Evolutionary conservation across 64 coral and sea anemone species (phyloP), one percentile per base, ranked within the genome.

Genomic region (Astreopora myriophthalma): DNA sequence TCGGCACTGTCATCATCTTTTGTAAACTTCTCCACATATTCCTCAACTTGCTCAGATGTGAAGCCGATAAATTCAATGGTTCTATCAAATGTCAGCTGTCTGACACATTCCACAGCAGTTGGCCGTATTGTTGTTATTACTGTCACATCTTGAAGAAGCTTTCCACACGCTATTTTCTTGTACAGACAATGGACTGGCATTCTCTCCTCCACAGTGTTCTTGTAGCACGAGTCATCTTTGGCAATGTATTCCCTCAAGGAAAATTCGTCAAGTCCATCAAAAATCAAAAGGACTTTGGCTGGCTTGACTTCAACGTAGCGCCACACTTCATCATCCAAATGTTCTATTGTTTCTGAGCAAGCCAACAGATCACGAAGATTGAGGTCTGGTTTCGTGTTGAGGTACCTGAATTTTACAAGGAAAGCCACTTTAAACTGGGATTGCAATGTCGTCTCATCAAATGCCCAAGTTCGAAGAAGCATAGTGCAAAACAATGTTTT

Each of bases 241-340:
- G 79, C 38, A 22, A 83, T 83, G 2, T 61, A 16, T 62, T 3
- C 2, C 34, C 23, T 83, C 5, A 13, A 4, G 16, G 28, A 32
- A 83, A 42, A 94, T 80, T 94, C 92, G 42, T 94, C 92, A 58
- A 94, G 26, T 58, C 92, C 92, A 61, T 94, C 92, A 58, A 94
- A 40, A 49, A 87, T 46, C 27, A 94, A 82, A 32, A 94, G 34
- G 20, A 88, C 73, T 68, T 76, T 68, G 34, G 66, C 58, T 69
- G 85, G 85, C 24, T 88, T 94, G 2, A 38, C 20, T 2, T 25
- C 13, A 71, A 94, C 81, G 46, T 94, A 88, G 7, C 88, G 16
- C 46, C 87, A 88, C 37, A 80, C 66, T 13, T 16, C 17, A 73
- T 94, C 92, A 94, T 94, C 75, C 34, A 94, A 25, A 35, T 7